Base-by-base conservation (phyloP, 2,113 vertebrate genomes). In the Hippocampus mohnikei region DNA sequence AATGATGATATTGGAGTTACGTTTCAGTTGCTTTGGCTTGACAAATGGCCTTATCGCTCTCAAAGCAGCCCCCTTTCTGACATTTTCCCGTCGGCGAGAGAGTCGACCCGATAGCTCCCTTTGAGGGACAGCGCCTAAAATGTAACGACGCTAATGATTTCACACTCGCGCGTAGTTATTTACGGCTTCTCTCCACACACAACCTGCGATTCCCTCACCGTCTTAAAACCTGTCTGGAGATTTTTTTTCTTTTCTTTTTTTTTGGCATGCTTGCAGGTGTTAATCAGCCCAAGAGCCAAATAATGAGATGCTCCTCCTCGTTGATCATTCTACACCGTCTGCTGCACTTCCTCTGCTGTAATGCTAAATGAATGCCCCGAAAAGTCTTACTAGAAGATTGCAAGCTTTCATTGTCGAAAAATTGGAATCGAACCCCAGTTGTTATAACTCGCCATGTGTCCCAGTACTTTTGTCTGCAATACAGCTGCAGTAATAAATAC, bases 81-180 rank as follows among this genome's bases (percentile, higher is more conserved):
- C 70, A 59, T 79, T 82, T 81, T 48, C 33, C 67, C 74, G 1
- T 16, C 12, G 37, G 21, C 37, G 40, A 12, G 40, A 64, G 41
- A 6, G 41, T 16, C n/a, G 23, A 9, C n/a, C 21, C 41, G 61
- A 80, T 82, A 78, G 69, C 69, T 79, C 42, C 65, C 61, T 48
- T 55, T 61, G 42, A 46, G 40, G 40, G 21, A 41, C 40, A 42
- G 58, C 58, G 58, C 71, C 79, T 68, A 74, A 75, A 81, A 78
- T 41, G 75, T 85, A 81, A 87, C 80, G 78, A 74, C 23, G 52
- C 72, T 74, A 70, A 80, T 84, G 79, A 81, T 80, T 77, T 70
- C 40, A n/a, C 66, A 79, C 77, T 80, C 71, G 66, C 69, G 53
- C 55, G n/a, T 72, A 67, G 85, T 84, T 79, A 87, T 88, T 85